Evolutionary conservation across 2,888 invertebrate genomes (phyloP).

Genomic region (Mesorhabditis sp.): DNA sequence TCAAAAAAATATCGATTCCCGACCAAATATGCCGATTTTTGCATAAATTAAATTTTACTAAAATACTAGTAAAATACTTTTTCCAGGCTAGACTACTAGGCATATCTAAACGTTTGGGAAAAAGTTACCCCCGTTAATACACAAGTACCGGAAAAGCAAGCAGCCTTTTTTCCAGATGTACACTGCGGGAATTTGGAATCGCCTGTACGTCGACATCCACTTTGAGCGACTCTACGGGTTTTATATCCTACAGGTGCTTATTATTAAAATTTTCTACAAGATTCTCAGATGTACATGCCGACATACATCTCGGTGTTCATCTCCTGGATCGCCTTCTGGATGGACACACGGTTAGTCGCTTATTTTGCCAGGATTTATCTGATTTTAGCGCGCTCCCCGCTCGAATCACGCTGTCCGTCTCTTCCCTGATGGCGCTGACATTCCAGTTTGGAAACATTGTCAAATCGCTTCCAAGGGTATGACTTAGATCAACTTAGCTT

Average conservation of each 20-base stretch:
- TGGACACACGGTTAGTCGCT: slow-evolving; percentile 42
- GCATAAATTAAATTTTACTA: no score
- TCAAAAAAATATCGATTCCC: no score
- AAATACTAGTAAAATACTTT: no score
- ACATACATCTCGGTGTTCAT: slow-evolving; percentile 57
- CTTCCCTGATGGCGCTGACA: slow-evolving; percentile 56
- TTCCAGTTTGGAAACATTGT: slow-evolving; percentile 57
- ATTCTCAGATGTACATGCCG: slow-evolving; percentile 53
- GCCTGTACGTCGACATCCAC: slow-evolving; percentile 48
- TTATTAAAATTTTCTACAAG: background rate
- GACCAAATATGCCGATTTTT: no score
- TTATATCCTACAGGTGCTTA: slow-evolving; percentile 50
- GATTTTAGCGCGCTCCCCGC: slow-evolving; percentile 47
- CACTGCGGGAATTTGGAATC: slow-evolving; percentile 57
- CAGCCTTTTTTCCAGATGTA: slow-evolving; percentile 31
- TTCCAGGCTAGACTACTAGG: no score
- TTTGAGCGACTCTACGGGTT: slow-evolving; percentile 56
- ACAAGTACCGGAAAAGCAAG: no score
- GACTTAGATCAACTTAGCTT: no score
- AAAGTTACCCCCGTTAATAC: no score
- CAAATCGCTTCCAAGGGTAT: slow-evolving; percentile 43
- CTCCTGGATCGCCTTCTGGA: slow-evolving; percentile 57
- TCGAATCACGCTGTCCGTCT: slow-evolving; percentile 54
- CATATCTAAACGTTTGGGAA: no score
- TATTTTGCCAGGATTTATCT: background rate